phyloP scores from a whole-genome alignment of 2,797 vertebrate species.

The Kryptopterus vitreolus region DNA sequence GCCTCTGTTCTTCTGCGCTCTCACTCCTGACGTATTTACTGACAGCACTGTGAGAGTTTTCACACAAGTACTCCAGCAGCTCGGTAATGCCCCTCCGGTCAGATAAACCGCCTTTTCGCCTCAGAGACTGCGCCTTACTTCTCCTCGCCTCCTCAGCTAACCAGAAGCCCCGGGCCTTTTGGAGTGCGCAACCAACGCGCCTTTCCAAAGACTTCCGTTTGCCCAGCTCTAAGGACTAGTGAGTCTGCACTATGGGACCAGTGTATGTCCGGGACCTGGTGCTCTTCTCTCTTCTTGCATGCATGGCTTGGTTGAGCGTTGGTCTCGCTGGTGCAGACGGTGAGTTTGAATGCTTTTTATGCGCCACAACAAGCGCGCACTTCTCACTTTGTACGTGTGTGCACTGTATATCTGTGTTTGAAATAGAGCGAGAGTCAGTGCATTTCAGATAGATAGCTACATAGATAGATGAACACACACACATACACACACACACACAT shows the following conservation, averaged over 20 bases:
- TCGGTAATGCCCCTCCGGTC: conserved; percentile 68
- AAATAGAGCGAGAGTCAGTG: background rate
- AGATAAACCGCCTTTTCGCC: conserved; percentile 71
- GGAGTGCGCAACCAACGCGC: conserved; percentile 23
- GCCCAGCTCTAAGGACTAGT: conserved; percentile 18
- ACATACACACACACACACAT: background rate
- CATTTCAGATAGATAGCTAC: background rate
- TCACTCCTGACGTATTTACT: conserved; percentile 76
- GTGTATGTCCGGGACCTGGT: conserved; percentile 19
- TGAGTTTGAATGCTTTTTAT: conserved; percentile 45
- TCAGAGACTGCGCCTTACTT: conserved; percentile 19
- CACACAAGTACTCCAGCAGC: conserved; percentile 77
- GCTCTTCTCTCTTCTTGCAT: conserved; percentile 38
- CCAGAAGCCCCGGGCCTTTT: conserved; percentile 12
- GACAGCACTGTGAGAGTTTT: conserved; percentile 79
- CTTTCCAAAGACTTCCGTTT: conserved; percentile 33
- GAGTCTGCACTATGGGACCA: conserved; percentile 35
- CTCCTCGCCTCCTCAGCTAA: conserved; percentile 29
- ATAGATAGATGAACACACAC: background rate
- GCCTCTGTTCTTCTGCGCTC: conserved; percentile 54
- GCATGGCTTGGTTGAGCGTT: conserved; percentile 39
- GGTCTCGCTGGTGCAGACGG: conserved; percentile 41
- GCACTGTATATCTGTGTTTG: background rate
- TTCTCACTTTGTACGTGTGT: background rate
- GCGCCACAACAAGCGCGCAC: conserved; percentile 10